These are phyloP conservation scores for Aphodius granarius DNA, from an alignment of 2,888 invertebrate genomes.

Conservation along the genomic window DNA sequence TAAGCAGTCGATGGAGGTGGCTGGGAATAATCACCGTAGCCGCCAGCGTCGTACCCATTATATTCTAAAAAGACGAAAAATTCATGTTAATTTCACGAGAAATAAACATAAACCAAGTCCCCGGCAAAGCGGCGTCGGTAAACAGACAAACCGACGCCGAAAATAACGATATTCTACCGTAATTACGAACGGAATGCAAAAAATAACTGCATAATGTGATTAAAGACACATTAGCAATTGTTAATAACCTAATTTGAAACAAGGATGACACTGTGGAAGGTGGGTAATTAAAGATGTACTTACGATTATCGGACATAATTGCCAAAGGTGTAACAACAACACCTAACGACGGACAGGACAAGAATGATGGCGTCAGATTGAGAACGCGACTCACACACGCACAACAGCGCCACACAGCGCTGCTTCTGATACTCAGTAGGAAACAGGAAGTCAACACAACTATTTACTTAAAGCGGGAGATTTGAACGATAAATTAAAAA, in stretches of 20 bases:
- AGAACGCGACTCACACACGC: neutral
- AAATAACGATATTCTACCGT: neutral
- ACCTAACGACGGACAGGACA: neutral
- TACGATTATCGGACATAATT: conserved; percentile 27
- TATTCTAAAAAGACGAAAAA: conserved; percentile 31
- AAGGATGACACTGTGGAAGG: conserved; percentile 2
- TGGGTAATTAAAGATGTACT: conserved; percentile 23
- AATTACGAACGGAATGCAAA: neutral
- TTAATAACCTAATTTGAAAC: neutral
- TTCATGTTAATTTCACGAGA: neutral
- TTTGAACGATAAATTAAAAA: conserved; percentile 5
- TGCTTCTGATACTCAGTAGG: neutral
- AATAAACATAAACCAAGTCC: neutral
- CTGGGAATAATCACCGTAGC: conserved; percentile 48
- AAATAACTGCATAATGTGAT: conserved; percentile 9
- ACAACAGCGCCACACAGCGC: neutral
- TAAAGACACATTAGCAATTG: neutral
- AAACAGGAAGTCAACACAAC: neutral
- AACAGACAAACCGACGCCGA: neutral
- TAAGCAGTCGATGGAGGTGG: conserved; percentile 46
- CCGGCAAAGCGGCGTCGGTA: neutral
- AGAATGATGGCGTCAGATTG: neutral
- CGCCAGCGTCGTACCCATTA: conserved; percentile 36
- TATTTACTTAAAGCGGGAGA: neutral
- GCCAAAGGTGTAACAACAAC: neutral